Conservation (phyloP, 2,888 invertebrate species). For the Thecophora atra region DNA sequence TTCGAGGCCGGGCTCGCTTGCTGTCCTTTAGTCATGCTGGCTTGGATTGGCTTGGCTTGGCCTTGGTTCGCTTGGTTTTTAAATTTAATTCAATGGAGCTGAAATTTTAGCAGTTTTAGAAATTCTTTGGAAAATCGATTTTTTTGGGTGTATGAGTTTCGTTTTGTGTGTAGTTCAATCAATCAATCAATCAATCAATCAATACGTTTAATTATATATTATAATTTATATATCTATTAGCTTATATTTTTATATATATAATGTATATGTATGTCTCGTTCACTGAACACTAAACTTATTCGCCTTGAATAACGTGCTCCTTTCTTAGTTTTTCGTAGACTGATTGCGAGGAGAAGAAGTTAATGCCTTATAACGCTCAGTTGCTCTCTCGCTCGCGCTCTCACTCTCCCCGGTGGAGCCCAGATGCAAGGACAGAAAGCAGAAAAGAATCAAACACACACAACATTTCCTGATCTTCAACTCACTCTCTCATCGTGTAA, state of each 20-base stretch:
- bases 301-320: conserved; percentile 2
- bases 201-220: conserved; percentile 6
- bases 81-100: conserved; percentile 27
- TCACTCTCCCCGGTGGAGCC: neutral
- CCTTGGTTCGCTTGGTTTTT: conserved; percentile 20
- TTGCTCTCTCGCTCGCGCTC: conserved; percentile 4
- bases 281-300: too few relatives aligned
- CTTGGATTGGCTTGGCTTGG: too few relatives aligned
- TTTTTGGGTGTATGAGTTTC: neutral
- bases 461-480: too few relatives aligned
- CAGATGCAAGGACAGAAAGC: neutral
- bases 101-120: conserved; percentile 17
- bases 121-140: neutral
- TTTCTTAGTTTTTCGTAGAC: conserved; percentile 16
- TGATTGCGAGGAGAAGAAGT: conserved; percentile 10
- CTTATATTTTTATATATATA: too few relatives aligned
- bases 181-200: neutral
- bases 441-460: too few relatives aligned
- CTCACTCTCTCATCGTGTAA: too few relatives aligned
- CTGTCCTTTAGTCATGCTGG: conserved; percentile 24
- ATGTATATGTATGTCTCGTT: too few relatives aligned
- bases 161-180: neutral
- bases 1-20: conserved; percentile 17
- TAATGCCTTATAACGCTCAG: neutral
- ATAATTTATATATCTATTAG: neutral